Percentiles rank a stretch among this genome's conserved stretches.
Evolutionary conservation across 1,140 invertebrate genomes (phyloP).

Genomic region (Harpegnathos saltator): DNA sequence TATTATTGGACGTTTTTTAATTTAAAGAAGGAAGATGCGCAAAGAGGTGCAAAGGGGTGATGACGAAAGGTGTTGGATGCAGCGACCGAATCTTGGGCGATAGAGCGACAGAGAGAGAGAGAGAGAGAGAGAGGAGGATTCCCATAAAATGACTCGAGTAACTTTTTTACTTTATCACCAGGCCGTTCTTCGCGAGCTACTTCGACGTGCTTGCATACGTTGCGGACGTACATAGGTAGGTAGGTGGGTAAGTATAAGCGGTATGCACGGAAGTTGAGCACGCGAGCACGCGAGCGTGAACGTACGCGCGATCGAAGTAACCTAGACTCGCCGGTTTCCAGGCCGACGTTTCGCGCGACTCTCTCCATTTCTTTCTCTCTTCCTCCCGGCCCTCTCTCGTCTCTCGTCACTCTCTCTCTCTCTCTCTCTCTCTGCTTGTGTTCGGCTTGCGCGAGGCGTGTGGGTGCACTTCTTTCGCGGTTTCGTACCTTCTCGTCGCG

Average conservation of each 20-base stretch:
- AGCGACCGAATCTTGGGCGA: slow-evolving; percentile 47
- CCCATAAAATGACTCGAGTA: slow-evolving; percentile 75
- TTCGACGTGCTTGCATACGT: slow-evolving; percentile 38
- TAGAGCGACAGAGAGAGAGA: too few relatives aligned
- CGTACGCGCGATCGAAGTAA: slow-evolving; percentile 38
- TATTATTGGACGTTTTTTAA: too few relatives aligned
- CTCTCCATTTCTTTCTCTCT: too few relatives aligned
- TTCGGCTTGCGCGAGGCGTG: background rate
- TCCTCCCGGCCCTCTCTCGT: background rate
- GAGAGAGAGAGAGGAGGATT: too few relatives aligned
- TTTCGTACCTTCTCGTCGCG: background rate
- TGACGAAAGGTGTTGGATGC: background rate
- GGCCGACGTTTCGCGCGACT: slow-evolving; percentile 26
- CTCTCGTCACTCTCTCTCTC: background rate
- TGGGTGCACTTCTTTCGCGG: slow-evolving; percentile 6
- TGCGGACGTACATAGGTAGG: slow-evolving; percentile 3
- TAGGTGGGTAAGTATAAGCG: background rate
- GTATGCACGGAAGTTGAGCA: slow-evolving; percentile 11
- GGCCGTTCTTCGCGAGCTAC: slow-evolving; percentile 56
- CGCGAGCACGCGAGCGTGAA: slow-evolving; percentile 31
- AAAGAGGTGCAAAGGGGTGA: too few relatives aligned
- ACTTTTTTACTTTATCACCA: slow-evolving; percentile 78
- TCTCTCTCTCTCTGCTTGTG: too few relatives aligned
- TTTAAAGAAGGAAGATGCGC: too few relatives aligned
- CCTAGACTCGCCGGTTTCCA: slow-evolving; percentile 31